These are phyloP conservation scores for Eupithecia subfuscata DNA, from an alignment of 2,888 invertebrate genomes.

Conservation along the genomic window DNA sequence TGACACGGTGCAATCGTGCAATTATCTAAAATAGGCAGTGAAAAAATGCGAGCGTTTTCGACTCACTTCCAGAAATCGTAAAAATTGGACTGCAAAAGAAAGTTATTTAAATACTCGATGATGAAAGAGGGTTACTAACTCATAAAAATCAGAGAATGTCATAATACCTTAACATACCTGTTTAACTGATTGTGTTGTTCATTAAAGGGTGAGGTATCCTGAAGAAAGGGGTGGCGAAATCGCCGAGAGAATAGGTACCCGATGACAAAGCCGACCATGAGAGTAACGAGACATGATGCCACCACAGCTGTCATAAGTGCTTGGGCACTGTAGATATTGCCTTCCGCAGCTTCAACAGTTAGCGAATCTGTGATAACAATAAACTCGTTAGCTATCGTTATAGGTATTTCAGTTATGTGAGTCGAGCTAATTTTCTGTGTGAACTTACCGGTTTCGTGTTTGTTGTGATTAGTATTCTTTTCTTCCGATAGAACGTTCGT, in stretches of 20 bases:
- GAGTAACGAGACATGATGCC: slow-evolving; percentile 90
- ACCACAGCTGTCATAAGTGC: slow-evolving; percentile 92
- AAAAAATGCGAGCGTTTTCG: slow-evolving; percentile 41
- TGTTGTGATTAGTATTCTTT: slow-evolving; percentile 77
- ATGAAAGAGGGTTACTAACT: slow-evolving; percentile 7
- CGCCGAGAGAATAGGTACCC: slow-evolving; percentile 93
- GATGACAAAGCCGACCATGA: slow-evolving; percentile 92
- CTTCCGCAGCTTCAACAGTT: slow-evolving; percentile 84
- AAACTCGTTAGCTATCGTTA: not conserved
- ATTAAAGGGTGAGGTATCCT: slow-evolving; percentile 89
- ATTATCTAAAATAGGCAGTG: slow-evolving; percentile 30
- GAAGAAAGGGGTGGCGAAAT: slow-evolving; percentile 88
- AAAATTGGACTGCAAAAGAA: slow-evolving; percentile 64
- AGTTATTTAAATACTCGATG: slow-evolving; percentile 45
- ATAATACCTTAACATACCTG: slow-evolving; percentile 72
- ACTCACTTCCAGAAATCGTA: slow-evolving; percentile 65
- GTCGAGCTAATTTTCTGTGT: not conserved
- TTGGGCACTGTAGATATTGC: slow-evolving; percentile 91
- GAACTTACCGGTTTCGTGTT: slow-evolving; percentile 76
- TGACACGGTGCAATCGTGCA: slow-evolving; percentile 29
- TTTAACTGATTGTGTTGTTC: slow-evolving; percentile 92
- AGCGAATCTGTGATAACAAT: slow-evolving; percentile 63
- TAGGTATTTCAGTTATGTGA: not conserved
- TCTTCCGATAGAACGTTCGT: slow-evolving; percentile 85
- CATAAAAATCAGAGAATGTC: slow-evolving; percentile 10